phyloP scores from a whole-genome alignment of 2,888 invertebrate genomes.

The Stegana nigrithorax region DNA sequence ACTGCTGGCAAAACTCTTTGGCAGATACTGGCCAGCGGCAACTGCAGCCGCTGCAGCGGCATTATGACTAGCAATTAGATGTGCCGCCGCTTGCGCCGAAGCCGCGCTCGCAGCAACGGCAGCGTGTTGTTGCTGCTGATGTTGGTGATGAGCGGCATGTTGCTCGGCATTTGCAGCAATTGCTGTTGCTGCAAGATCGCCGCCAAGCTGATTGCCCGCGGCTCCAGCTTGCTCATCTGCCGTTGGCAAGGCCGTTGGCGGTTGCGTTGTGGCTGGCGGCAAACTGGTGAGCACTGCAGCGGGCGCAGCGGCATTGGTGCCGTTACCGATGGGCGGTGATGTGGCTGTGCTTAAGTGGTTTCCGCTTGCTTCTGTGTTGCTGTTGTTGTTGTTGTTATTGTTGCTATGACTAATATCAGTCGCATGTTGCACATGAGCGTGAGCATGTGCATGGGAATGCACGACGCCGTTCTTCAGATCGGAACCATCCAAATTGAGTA shows the following conservation, averaged over 20 bases:
- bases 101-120: slow-evolving; percentile 18
- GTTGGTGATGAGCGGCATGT: slow-evolving; percentile 15
- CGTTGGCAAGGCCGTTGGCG: slow-evolving; percentile 25
- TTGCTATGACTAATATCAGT: slow-evolving; percentile 32
- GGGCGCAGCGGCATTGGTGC: slow-evolving; percentile 5
- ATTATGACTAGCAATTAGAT: slow-evolving; percentile 64
- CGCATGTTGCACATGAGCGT: slow-evolving; percentile 19
- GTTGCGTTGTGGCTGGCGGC: slow-evolving; percentile 31
- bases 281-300: slow-evolving; percentile 28
- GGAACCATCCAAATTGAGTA: slow-evolving; percentile 86
- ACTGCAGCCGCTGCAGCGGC: slow-evolving; percentile 60
- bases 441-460: slow-evolving; percentile 32
- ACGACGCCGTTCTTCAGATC: slow-evolving; percentile 64
- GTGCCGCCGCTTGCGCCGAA: slow-evolving; percentile 62
- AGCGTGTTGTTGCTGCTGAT: slow-evolving; percentile 30
- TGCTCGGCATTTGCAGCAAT: slow-evolving; percentile 24
- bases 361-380: slow-evolving; percentile 30
- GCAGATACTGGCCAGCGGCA: slow-evolving; percentile 63
- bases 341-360: slow-evolving; percentile 24
- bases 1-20: slow-evolving; percentile 58
- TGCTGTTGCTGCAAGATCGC: slow-evolving; percentile 24
- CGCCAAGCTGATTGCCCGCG: neutral
- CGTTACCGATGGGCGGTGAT: neutral
- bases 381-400: slow-evolving; percentile 17
- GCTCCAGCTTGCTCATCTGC: slow-evolving; percentile 5